These are phyloP conservation scores for Pangasius sanitwongsei DNA, from an alignment of 2,797 vertebrate genomes.

Conservation along the genomic window DNA sequence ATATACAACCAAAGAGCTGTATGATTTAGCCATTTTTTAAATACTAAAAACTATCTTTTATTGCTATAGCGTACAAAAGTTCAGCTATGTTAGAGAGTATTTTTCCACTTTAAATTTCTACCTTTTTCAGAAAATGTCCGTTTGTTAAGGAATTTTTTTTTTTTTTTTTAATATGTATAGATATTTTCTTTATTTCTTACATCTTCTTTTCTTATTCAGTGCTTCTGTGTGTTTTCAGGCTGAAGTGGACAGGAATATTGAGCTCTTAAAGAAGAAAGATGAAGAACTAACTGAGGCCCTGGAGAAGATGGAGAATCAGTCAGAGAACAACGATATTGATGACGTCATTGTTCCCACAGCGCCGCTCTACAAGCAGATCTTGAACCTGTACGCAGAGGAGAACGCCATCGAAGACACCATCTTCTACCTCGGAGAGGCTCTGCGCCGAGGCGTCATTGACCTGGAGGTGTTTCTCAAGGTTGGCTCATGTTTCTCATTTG, in stretches of 20 bases:
- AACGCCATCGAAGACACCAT: conserved; percentile 99
- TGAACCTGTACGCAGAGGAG: conserved; percentile 97
- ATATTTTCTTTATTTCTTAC: background rate
- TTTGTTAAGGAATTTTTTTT: background rate
- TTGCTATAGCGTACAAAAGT: background rate
- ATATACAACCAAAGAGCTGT: background rate
- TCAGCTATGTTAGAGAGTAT: background rate
- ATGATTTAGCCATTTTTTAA: background rate
- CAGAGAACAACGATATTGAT: conserved; percentile 98
- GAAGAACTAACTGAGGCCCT: conserved; percentile 95
- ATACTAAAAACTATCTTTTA: background rate
- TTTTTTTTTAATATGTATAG: background rate
- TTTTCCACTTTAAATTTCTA: background rate
- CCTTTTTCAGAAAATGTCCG: background rate
- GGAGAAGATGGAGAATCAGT: conserved; percentile 99
- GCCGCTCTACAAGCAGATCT: conserved; percentile 98
- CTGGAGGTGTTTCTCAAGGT: conserved; percentile 99
- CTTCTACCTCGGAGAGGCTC: conserved; percentile 96
- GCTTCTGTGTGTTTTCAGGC: conserved; percentile 70
- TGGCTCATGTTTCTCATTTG: conserved; percentile 11
- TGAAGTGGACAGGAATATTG: conserved; percentile 96
- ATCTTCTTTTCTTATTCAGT: background rate
- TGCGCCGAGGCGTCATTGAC: conserved; percentile 94
- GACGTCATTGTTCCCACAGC: conserved; percentile 97
- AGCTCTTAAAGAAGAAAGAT: conserved; percentile 94